phyloP scores from a whole-genome alignment of 2,888 invertebrate genomes.

The Didymodactylos carnosus region DNA sequence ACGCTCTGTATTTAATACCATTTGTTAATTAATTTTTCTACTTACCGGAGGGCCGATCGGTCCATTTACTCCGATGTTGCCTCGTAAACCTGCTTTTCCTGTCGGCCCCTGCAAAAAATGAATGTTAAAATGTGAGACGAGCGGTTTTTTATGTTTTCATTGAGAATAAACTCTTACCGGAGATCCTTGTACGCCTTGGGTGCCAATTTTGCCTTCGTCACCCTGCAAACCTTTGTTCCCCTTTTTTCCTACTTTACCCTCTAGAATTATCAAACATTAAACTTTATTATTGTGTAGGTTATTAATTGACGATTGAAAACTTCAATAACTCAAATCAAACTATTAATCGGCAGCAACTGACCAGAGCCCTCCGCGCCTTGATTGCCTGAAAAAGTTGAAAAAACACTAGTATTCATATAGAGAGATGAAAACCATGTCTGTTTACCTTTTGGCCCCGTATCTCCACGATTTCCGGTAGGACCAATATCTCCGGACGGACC shows the following conservation, averaged over 20 bases:
- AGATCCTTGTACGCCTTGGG: not conserved
- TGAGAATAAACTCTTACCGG: too few relatives aligned
- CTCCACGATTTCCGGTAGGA: not conserved
- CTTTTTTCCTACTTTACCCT: not conserved
- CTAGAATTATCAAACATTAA: not conserved
- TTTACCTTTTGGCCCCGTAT: not conserved
- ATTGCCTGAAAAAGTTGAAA: not conserved
- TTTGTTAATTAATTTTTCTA: too few relatives aligned
- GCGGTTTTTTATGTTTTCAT: not conserved
- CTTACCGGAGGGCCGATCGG: not conserved
- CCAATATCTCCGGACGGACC: too few relatives aligned
- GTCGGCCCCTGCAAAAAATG: not conserved
- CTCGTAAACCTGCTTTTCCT: not conserved
- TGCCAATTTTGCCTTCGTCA: not conserved
- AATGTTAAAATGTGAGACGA: too few relatives aligned
- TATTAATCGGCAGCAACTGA: not conserved
- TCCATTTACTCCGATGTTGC: not conserved
- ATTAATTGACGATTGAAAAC: too few relatives aligned
- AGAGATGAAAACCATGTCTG: too few relatives aligned
- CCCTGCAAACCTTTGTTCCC: not conserved
- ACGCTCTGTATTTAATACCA: too few relatives aligned
- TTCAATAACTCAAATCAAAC: not conserved
- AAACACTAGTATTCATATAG: not conserved
- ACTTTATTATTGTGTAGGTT: too few relatives aligned
- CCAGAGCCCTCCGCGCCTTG: not conserved